These are phyloP conservation scores for Epirrhoe alternata DNA, from an alignment of 2,888 invertebrate species.

Conservation along the genomic window DNA sequence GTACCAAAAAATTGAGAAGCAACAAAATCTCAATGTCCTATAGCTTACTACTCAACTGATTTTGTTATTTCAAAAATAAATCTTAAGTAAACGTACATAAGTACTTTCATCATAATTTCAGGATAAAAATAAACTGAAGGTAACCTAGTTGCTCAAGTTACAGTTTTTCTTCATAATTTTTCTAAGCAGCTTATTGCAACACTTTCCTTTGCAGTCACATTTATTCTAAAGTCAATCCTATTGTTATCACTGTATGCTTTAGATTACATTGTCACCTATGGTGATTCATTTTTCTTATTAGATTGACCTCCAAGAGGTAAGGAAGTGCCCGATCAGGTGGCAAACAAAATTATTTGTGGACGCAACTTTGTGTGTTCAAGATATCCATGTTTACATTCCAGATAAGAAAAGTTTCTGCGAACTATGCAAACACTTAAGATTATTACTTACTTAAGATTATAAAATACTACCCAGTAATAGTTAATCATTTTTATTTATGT, in stretches of 20 bases:
- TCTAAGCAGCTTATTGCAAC: background rate
- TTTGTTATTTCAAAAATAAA: too few species aligned
- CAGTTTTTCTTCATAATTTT: background rate
- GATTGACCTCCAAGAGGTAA: slow-evolving; percentile 51
- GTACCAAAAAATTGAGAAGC: too few species aligned
- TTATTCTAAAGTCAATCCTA: slow-evolving; percentile 2
- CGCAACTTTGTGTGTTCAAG: background rate
- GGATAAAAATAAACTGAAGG: too few species aligned
- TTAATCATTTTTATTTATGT: too few species aligned
- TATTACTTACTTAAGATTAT: background rate
- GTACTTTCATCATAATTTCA: too few species aligned
- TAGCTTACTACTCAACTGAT: too few species aligned
- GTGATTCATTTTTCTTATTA: slow-evolving; percentile 48
- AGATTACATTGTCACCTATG: slow-evolving; percentile 27
- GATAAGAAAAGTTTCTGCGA: background rate
- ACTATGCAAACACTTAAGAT: background rate
- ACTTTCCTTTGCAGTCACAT: background rate
- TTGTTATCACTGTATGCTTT: slow-evolving; percentile 9
- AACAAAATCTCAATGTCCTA: too few species aligned
- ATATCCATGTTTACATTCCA: slow-evolving; percentile 7
- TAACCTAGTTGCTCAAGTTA: too few species aligned
- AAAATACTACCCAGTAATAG: too few species aligned
- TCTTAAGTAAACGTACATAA: too few species aligned
- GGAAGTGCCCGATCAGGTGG: slow-evolving; percentile 52
- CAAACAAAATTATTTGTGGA: slow-evolving; percentile 40